Evolutionary conservation across 1,140 invertebrate genomes (phyloP).

Genomic region (Drosophila ohnishii): DNA sequence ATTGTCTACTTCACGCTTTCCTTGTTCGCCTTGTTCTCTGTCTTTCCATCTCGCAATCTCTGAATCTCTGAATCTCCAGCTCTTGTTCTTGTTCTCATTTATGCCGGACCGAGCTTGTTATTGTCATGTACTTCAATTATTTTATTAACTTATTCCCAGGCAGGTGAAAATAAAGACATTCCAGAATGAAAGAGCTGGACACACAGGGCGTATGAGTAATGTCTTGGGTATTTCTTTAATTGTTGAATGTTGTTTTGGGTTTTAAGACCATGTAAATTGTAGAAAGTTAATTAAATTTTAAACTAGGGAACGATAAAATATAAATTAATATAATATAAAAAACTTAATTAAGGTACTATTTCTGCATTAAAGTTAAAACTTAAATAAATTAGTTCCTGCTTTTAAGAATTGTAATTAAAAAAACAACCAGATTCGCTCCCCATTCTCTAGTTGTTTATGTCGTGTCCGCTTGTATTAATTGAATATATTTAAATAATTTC

Average conservation of each 20-base stretch:
- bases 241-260: neutral
- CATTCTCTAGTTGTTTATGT: conserved; percentile 48
- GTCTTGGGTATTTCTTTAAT: neutral
- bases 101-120: conserved; percentile 42
- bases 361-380: too few relatives aligned
- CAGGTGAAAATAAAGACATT: conserved; percentile 25
- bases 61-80: conserved; percentile 5
- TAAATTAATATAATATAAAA: neutral
- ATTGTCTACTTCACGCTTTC: conserved; percentile 75
- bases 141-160: conserved; percentile 63
- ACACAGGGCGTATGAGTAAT: conserved; percentile 49
- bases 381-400: neutral
- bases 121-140: conserved; percentile 68
- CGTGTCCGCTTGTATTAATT: conserved; percentile 70
- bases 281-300: neutral
- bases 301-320: neutral
- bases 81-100: conserved; percentile 32
- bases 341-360: too few relatives aligned
- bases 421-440: neutral
- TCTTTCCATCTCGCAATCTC: conserved; percentile 13
- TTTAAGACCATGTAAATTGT: neutral
- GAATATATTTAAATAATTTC: conserved; percentile 80
- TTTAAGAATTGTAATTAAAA: conserved; percentile 3
- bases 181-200: conserved; percentile 7
- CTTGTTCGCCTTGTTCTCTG: conserved; percentile 50